Base-by-base conservation (phyloP, 2,113 vertebrate genomes). In the Lampris megalopsis region DNA sequence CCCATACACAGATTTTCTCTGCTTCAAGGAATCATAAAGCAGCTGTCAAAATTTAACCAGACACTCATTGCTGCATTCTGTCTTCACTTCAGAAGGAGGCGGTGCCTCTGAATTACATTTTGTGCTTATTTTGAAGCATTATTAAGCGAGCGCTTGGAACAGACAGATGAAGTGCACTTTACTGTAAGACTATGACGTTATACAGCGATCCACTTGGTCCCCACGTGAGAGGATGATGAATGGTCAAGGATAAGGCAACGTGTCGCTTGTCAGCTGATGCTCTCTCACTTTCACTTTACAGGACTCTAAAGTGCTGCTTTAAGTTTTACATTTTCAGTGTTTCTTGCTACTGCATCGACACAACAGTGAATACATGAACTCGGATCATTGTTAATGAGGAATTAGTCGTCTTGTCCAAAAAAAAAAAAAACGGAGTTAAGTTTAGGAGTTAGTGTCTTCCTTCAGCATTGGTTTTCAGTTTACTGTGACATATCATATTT, bases 121-220 rank as follows among this genome's bases (percentile, higher is more conserved):
- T 71, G 64, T 89, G 89, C 89, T 90, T 90, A 79, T 92, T 92
- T 91, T 91, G 45, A 92, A 92, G 91, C 92, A 86, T 91, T 75
- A 9, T 70, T 68, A 59, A 36, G 60, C 43, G 71, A 75, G 79
- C 57, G 63, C 70, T 42, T 42, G 76, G 81, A 82, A 71, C 73
- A 77, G 88, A 85, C 75, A 57, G 90, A 89, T 82, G 71, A 93
- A 93, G 91, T 94, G 93, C 93, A 95, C 94, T 94, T 94, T 94
- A 94, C 93, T 92, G 88, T 89, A 77, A 77, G 78, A 85, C 48
- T 72, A 38, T 49, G n/a, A 65, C 40, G 54, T 82, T 58, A 73
- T 47, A 48, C 65, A 63, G 72, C 77, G 75, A 79, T 82, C 35
- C 70, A 71, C 62, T 52, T 37, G 53, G 79, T 73, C 68, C 64